phyloP scores from a whole-genome alignment of 1,140 invertebrate species.

The Trichomalopsis sarcophagae region DNA sequence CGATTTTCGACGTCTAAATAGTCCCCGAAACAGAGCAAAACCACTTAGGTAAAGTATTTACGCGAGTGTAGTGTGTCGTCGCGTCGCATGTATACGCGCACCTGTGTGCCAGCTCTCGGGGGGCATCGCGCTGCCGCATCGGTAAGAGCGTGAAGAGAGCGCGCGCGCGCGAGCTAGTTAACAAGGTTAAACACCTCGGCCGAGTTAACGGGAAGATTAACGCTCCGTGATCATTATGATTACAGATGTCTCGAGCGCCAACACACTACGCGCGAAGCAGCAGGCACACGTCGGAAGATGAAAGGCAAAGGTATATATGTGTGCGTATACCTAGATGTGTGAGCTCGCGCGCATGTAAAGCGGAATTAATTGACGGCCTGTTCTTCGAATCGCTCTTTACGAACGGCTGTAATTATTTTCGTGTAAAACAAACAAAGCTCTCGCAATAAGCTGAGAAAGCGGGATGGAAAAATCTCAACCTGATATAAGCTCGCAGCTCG shows the following conservation, averaged over 20 bases:
- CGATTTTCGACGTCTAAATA: conserved; percentile 34
- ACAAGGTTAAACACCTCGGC: conserved; percentile 75
- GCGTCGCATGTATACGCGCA: conserved; percentile 16
- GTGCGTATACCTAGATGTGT: too few species aligned
- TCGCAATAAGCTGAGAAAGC: conserved; percentile 23
- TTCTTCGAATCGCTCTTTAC: conserved; percentile 37
- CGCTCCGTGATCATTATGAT: conserved; percentile 74
- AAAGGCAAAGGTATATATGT: conserved; percentile 10
- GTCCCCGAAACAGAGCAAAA: conserved; percentile 46
- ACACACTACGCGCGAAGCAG: too few species aligned
- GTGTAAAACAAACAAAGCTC: conserved; percentile 24
- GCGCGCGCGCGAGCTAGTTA: conserved; percentile 66
- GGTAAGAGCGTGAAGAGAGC: conserved; percentile 44
- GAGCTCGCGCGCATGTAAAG: conserved; percentile 9
- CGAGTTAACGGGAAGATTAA: conserved; percentile 75
- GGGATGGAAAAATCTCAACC: neutral
- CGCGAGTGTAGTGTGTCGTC: neutral
- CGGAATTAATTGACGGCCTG: conserved; percentile 46
- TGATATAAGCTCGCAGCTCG: too few species aligned
- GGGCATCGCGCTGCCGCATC: neutral
- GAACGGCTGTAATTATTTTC: conserved; percentile 32
- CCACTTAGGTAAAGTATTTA: conserved; percentile 37
- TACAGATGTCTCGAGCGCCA: conserved; percentile 69
- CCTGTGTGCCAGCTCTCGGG: neutral
- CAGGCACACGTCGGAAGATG: conserved; percentile 42